A percentile compares a stretch with the other conserved stretches of the same genome.
Conservation (phyloP, 1,140 invertebrate genomes). For the Paraescarpia echinospica region DNA sequence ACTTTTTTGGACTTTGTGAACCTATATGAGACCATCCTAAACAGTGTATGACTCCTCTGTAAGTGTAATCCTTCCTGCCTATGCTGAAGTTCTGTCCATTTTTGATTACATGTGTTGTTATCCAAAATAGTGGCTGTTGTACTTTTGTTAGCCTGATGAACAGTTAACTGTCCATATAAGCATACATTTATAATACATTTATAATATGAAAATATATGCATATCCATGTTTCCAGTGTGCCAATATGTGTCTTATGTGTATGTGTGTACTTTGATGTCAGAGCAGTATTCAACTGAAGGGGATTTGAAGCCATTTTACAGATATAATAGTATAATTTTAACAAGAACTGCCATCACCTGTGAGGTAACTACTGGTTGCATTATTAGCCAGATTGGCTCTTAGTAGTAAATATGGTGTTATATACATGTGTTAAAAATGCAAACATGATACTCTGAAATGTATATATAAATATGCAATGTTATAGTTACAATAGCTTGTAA, state of each 20-base stretch:
- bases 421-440: background rate
- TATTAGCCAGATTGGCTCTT: background rate
- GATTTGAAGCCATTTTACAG: background rate
- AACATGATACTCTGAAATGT: background rate
- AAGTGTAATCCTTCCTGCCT: background rate
- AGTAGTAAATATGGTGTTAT: background rate
- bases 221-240: background rate
- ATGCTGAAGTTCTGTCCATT: background rate
- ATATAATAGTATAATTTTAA: background rate
- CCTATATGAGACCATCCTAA: background rate
- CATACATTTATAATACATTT: background rate
- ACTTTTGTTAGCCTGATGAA: background rate
- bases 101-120: background rate
- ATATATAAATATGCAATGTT: background rate
- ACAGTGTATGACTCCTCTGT: background rate
- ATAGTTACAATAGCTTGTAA: background rate
- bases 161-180: background rate
- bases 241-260: background rate
- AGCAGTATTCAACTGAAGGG: background rate
- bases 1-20: no score
- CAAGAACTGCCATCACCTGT: background rate
- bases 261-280: background rate
- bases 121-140: background rate
- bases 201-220: background rate
- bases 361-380: background rate